Base-by-base conservation (phyloP, 2,888 invertebrate genomes). In the Exocentrus adspersus region DNA sequence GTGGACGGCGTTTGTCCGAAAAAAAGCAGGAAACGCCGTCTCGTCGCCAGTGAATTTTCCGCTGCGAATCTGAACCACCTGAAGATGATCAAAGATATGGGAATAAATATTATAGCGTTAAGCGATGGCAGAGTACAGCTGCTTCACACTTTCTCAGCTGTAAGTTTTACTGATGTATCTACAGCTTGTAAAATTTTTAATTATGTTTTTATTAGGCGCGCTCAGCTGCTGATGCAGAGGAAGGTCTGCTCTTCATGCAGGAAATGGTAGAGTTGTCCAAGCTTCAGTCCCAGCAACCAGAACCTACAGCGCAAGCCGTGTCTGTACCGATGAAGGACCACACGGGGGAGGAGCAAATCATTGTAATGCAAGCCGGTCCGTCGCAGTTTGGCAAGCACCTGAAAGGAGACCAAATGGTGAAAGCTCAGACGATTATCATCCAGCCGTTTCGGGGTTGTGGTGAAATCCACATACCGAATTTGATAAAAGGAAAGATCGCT, bases 201-300 rank as follows among this genome's bases (percentile, higher is more conserved):
- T n/a, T n/a, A n/a, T n/a, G n/a, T n/a, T n/a, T n/a, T n/a, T n/a
- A n/a, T n/a, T 74, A 96, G 95, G 98, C 98, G 2, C 89, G 90
- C 77, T 90, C 92, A 7, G 85, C 91, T 0, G 90, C 91, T 72
- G 93, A 95, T 79, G 97, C 95, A 0, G 93, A 95, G 74, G 94
- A 97, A 83, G 98, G 98, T 0, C 84, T 96, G 30, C 86, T 93
- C 10, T 98, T 98, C 80, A 97, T 98, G 96, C 93, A 95, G 77
- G 98, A 98, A 84, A 97, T 98, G 95, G 89, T 95, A 1, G 94
- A 95, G 78, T 85, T 96, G 71, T 94, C 94, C 54, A 92, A 92
- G 72, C 83, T 90, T 65, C 89, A 92, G 77, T 78, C 85, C 0
- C 85, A 85, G 63, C 85, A 86, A 68, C 79, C 85, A 1, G 90